These are phyloP conservation scores for Dryocosmus kuriphilus DNA, from an alignment of 2,888 invertebrate genomes.

Conservation along the genomic window DNA sequence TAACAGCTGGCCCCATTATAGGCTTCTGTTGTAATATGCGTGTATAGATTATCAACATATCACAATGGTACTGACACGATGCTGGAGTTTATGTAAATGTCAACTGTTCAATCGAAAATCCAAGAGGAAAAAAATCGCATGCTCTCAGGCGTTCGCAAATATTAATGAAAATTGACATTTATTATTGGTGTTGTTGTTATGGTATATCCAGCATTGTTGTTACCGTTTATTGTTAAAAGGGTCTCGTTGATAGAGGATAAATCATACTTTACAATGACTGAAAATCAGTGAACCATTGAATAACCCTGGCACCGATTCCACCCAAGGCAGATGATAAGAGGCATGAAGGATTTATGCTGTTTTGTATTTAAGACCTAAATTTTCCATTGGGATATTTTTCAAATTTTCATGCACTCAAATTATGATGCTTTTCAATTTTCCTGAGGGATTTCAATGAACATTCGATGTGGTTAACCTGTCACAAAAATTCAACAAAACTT, in stretches of 20 bases:
- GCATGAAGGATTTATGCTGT: not conserved
- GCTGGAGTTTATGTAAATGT: not conserved
- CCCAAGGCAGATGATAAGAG: not conserved
- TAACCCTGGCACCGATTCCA: not conserved
- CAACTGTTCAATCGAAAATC: not conserved
- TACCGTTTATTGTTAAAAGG: not conserved
- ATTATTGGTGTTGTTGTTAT: too few species aligned
- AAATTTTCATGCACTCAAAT: not conserved
- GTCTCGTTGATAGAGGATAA: not conserved
- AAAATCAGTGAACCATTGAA: conserved; percentile 1
- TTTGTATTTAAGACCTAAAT: not conserved
- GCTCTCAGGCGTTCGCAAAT: not conserved
- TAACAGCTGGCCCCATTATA: not conserved
- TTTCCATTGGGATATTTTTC: not conserved
- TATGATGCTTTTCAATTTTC: not conserved
- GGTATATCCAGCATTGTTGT: not conserved
- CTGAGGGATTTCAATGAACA: not conserved
- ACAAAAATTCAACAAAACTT: too few species aligned
- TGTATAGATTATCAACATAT: not conserved
- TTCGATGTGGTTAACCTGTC: too few species aligned
- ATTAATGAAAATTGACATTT: not conserved
- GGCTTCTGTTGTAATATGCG: not conserved
- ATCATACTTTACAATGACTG: not conserved
- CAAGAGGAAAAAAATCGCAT: not conserved
- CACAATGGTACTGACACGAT: not conserved